phyloP scores from a whole-genome alignment of 2,888 invertebrate genomes.

The Apamea epomidion region DNA sequence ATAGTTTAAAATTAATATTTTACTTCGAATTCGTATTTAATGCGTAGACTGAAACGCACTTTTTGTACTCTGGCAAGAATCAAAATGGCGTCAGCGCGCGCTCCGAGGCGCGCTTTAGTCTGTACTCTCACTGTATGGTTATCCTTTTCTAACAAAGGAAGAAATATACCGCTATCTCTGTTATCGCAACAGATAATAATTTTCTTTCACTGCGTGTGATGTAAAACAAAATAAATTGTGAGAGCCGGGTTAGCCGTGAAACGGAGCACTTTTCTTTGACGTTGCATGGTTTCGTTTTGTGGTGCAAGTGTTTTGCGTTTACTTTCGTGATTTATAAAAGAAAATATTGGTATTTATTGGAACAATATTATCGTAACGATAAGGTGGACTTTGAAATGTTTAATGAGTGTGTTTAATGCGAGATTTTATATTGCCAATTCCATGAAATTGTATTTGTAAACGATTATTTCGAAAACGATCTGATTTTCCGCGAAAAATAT shows the following conservation, averaged over 20 bases:
- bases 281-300: slow-evolving; percentile 80
- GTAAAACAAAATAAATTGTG: slow-evolving; percentile 77
- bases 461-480: slow-evolving; percentile 53
- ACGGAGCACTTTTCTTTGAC: slow-evolving; percentile 80
- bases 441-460: slow-evolving; percentile 56
- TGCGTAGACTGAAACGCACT: slow-evolving; percentile 56
- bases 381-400: slow-evolving; percentile 47
- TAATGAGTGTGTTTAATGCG: slow-evolving; percentile 49
- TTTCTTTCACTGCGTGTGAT: slow-evolving; percentile 67
- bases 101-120: slow-evolving; percentile 51
- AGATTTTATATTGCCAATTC: slow-evolving; percentile 45
- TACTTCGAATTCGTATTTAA: not conserved
- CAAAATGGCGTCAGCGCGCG: slow-evolving; percentile 65
- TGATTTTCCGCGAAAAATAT: slow-evolving; percentile 68
- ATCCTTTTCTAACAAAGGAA: slow-evolving; percentile 53
- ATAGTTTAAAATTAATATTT: not conserved
- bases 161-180: slow-evolving; percentile 65
- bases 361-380: slow-evolving; percentile 20
- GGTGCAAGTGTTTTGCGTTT: slow-evolving; percentile 75
- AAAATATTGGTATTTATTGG: slow-evolving; percentile 55
- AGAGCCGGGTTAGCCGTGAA: slow-evolving; percentile 79
- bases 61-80: slow-evolving; percentile 67
- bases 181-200: slow-evolving; percentile 67
- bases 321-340: slow-evolving; percentile 72
- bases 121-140: slow-evolving; percentile 38